Evolutionary conservation across 1,140 invertebrate species (phyloP).

Genomic region (Lordiphosa collinella): DNA sequence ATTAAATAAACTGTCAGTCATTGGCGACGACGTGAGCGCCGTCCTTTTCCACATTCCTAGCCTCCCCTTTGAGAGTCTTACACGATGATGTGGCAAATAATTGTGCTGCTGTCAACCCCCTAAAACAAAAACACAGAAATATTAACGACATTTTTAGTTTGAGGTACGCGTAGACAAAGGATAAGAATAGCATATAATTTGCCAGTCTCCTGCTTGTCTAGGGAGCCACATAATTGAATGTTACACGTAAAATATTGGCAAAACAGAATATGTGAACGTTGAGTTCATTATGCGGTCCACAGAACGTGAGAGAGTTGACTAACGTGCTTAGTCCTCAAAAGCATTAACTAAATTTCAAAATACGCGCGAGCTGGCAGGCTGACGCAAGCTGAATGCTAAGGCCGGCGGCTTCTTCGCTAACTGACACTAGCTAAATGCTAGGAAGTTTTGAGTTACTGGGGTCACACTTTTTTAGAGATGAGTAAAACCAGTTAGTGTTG

Average conservation of each 20-base stretch:
- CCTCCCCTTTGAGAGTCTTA: constrained; percentile 41
- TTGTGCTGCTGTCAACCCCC: constrained; percentile 6
- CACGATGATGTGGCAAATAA: constrained; percentile 60
- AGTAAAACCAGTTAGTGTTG: too few relatives aligned
- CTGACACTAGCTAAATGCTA: too few relatives aligned
- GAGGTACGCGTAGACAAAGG: constrained; percentile 26
- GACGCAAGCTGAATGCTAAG: too few relatives aligned
- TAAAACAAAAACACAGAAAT: constrained; percentile 3
- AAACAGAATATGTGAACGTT: constrained; percentile 1
- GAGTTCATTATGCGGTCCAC: constrained; percentile 10
- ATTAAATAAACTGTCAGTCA: constrained; percentile 72
- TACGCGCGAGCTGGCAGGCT: too few relatives aligned
- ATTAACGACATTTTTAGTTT: constrained; percentile 48
- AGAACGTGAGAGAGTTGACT: constrained; percentile 8
- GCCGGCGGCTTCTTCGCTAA: too few relatives aligned
- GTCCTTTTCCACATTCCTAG: too few relatives aligned
- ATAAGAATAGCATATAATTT: constrained; percentile 31
- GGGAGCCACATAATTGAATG: constrained; percentile 44
- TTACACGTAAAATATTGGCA: constrained; percentile 63
- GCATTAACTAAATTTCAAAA: too few relatives aligned
- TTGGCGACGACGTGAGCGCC: constrained; percentile 41
- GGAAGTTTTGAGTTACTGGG: too few relatives aligned
- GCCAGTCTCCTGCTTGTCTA: constrained; percentile 20
- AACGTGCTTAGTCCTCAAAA: too few relatives aligned
- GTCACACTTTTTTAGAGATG: too few relatives aligned